Base-by-base conservation (phyloP, 2,888 invertebrate genomes). In the Erebia aethiops region DNA sequence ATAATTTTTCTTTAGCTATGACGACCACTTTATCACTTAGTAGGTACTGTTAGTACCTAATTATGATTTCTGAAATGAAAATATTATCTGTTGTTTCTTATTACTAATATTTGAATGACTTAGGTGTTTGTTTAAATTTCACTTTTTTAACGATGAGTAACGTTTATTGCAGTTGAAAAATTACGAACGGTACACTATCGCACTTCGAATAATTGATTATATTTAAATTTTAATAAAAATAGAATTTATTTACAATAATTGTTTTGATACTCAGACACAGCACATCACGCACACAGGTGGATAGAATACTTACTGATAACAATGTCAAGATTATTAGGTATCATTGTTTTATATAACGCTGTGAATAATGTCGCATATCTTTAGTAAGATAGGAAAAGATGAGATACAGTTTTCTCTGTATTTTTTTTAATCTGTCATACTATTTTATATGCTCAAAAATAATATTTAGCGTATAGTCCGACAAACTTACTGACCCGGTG, bases 271-370 rank as follows among this genome's bases (percentile, higher is more conserved):
- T 46, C 35, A 57, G 60, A 26, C 71, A 71, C 71, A 62, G 69
- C 71, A 62, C 73, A 64, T 64, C 64, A 71, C 60, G 16, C 70
- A 65, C 72, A 49, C 70, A 57, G 70, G 71, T 64, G 46, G 58
- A 69, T 41, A 49, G 67, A 61, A 41, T 58, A 75, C 66, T 66
- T 58, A 75, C 66, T 66, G 66, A 66, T 66, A 66, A 54, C 4
- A 57, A 21, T 56, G 66, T 46, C 56, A 56, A 66, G 66, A 66
- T 66, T 66, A 56, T 46, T 66, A n/a, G n/a, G n/a, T n/a, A 66
- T 66, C 66, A 46, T 56, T 56, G 66, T 66, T 66, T 66, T 66
- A 57, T 56, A 46, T 66, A 56, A 21, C 10, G 11, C 43, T 13
- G 13, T 56, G 41, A 65, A 64, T 35, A 61, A 54, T 66, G 57